Evolutionary conservation across 2,113 vertebrate genomes (phyloP).

Genomic region (Ranitomeya imitator): DNA sequence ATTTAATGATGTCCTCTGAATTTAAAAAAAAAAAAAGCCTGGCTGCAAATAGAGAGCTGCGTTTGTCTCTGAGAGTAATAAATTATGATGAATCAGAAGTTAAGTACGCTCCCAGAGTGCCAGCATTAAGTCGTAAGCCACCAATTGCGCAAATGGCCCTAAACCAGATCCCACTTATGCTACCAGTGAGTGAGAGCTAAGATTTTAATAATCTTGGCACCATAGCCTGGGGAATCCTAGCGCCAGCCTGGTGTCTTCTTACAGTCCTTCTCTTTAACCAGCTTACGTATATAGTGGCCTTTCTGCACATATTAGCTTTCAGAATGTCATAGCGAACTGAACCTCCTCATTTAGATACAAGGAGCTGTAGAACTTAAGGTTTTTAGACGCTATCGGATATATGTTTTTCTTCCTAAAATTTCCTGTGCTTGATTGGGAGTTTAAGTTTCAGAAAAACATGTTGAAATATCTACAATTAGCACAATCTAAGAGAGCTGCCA

Average conservation of each 20-base stretch:
- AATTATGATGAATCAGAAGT: constrained; percentile 16
- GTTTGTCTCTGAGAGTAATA: background rate
- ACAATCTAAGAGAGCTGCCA: background rate
- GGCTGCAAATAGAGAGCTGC: background rate
- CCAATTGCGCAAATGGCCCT: constrained; percentile 39
- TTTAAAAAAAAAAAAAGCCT: background rate
- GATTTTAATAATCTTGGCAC: constrained; percentile 50
- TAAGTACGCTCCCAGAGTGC: constrained; percentile 11
- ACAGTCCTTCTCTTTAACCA: constrained; percentile 43
- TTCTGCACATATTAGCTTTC: constrained; percentile 35
- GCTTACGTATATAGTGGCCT: constrained; percentile 39
- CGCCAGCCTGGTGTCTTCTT: constrained; percentile 49
- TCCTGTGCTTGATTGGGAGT: background rate
- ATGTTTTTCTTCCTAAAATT: background rate
- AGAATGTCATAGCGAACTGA: constrained; percentile 15
- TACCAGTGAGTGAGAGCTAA: constrained; percentile 40
- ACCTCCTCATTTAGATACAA: background rate
- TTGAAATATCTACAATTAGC: background rate
- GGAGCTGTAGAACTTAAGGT: background rate
- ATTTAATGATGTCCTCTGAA: background rate
- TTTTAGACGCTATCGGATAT: background rate
- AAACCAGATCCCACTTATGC: constrained; percentile 28
- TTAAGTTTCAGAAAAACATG: background rate
- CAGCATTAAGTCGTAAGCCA: constrained; percentile 22
- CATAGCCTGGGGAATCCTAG: constrained; percentile 49